Conservation (phyloP, 2,797 vertebrate species). For the Hozukius guyotensis region DNA sequence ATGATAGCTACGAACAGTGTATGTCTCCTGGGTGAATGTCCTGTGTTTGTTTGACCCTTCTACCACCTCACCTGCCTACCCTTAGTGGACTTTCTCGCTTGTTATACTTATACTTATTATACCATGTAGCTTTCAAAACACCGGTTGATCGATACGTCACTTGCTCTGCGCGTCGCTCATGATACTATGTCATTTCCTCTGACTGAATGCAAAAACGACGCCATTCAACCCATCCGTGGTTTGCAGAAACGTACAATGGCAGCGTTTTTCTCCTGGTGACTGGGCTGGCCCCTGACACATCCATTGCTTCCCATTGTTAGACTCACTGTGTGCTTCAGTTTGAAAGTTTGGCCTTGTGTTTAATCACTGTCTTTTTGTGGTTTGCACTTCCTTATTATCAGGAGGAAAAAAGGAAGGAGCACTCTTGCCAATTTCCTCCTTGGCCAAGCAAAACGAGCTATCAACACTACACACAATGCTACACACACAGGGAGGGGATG, state of each 20-base stretch:
- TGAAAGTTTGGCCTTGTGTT: not conserved
- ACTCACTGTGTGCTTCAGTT: not conserved
- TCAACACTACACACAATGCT: conserved; percentile 10
- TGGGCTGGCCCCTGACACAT: not conserved
- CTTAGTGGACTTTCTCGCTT: not conserved
- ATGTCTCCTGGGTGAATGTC: too few relatives aligned
- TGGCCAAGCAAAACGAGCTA: conserved; percentile 6
- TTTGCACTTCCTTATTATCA: not conserved
- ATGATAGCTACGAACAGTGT: too few relatives aligned
- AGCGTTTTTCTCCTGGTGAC: not conserved
- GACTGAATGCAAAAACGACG: not conserved
- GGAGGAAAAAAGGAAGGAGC: not conserved
- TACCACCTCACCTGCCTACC: not conserved
- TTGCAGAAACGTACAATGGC: not conserved
- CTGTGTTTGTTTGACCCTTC: too few relatives aligned
- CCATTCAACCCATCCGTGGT: not conserved
- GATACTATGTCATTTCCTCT: not conserved
- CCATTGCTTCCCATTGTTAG: conserved; percentile 12
- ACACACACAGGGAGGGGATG: not conserved
- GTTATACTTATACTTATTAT: too few relatives aligned
- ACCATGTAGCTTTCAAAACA: too few relatives aligned
- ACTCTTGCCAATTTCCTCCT: conserved; percentile 10
- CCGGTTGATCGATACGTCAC: too few relatives aligned
- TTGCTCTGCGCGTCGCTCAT: too few relatives aligned
- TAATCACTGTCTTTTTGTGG: conserved; percentile 28